A percentile compares a stretch with the other conserved stretches of the same genome.
These are phyloP conservation scores for Arvicola amphibius DNA, from an alignment of 2,797 vertebrate species.

Conservation along the genomic window DNA sequence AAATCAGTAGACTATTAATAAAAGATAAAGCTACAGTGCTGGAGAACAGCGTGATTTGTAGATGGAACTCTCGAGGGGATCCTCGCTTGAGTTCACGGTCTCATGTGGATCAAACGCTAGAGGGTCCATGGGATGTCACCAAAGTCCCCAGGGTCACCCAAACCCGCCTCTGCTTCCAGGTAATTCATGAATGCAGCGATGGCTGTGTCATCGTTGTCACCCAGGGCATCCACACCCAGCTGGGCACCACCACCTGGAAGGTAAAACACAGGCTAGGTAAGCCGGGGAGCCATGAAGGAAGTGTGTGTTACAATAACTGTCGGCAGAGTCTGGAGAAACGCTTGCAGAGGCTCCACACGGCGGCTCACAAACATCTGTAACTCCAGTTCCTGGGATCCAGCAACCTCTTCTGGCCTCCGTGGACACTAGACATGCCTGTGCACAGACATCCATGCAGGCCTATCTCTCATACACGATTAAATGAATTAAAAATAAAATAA, in stretches of 20 bases:
- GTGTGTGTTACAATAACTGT: not conserved
- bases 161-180: conserved; percentile 93
- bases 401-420: not conserved
- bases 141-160: conserved; percentile 92
- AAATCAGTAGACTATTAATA: conserved; percentile 75
- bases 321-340: not conserved
- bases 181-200: conserved; percentile 97
- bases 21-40: conserved; percentile 81
- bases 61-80: conserved; percentile 61
- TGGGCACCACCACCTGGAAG: conserved; percentile 90
- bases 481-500: not conserved
- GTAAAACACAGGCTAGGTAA: not conserved
- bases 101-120: conserved; percentile 81
- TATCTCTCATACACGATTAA: not conserved
- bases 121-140: conserved; percentile 94
- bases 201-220: conserved; percentile 92
- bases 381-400: not conserved
- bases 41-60: conserved; percentile 78
- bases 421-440: not conserved
- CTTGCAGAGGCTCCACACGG: too few relatives aligned
- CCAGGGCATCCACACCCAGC: conserved; percentile 92
- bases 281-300: not conserved
- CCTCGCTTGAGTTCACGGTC: conserved; percentile 52
- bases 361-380: not conserved
- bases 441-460: not conserved